Percentiles rank a stretch among this genome's conserved stretches.
Conservation (phyloP, 2,113 vertebrate species). For the Gulo gulo region DNA sequence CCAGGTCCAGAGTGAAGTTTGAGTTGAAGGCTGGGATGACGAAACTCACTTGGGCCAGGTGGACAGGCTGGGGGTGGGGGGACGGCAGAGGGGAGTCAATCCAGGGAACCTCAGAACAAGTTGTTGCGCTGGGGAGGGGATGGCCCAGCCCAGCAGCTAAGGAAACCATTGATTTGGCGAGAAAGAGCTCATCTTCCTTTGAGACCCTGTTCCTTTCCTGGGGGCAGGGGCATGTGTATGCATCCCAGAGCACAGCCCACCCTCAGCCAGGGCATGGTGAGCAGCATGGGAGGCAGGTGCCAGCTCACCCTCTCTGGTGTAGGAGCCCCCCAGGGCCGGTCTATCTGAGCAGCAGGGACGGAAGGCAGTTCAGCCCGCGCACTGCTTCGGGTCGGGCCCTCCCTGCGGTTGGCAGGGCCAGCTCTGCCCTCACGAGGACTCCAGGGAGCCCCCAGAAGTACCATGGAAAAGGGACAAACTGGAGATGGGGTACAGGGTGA, state of each 20-base stretch:
- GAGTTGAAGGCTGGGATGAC: constrained; percentile 88
- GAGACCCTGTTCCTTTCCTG: background rate
- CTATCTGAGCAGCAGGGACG: background rate
- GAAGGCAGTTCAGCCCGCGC: background rate
- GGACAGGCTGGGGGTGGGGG: constrained; percentile 82
- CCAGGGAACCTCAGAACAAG: background rate
- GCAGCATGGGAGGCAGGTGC: background rate
- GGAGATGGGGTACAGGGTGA: background rate
- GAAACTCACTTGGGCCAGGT: constrained; percentile 92
- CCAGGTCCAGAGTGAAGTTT: constrained; percentile 92
- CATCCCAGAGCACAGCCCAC: background rate
- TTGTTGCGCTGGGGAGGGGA: background rate
- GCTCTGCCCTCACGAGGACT: background rate
- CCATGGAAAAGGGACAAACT: background rate
- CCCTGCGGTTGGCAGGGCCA: background rate
- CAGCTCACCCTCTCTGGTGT: background rate
- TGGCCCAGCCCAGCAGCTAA: background rate
- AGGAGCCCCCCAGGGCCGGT: background rate
- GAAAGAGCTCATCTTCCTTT: background rate
- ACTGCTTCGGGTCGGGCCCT: background rate
- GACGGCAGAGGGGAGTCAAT: background rate
- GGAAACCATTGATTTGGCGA: background rate
- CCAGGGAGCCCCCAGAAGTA: background rate
- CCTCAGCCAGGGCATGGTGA: background rate
- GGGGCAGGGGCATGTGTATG: background rate